Base-by-base conservation (phyloP, 2,113 vertebrate genomes). In the Meles meles region DNA sequence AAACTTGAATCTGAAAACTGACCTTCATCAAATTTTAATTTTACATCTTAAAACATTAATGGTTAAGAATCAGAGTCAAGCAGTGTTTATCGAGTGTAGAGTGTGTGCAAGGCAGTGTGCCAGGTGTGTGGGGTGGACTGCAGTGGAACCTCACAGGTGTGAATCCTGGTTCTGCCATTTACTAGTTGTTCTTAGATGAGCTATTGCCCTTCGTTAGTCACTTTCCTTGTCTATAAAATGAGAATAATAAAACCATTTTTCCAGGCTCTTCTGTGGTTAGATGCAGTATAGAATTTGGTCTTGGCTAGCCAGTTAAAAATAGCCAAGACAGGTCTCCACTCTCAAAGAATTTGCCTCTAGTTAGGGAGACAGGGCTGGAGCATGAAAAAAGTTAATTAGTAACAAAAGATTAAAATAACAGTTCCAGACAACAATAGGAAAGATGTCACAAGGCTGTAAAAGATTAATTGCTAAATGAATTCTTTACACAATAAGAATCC, bases 391-490 rank as follows among this genome's bases (percentile, higher is more conserved):
- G 84, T 94, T 97, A 98, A 97, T 97, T 97, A 96, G 95, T 84
- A 97, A 97, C 83, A 90, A 96, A 98, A 97, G 95, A 98, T 97
- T 96, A 93, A 97, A 97, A 97, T 97, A 97, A 89, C 95, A 93
- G 87, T 97, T 87, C 55, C 63, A 88, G 89, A 94, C 87, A 96
- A 97, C 87, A 97, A 96, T 97, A 83, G 83, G 42, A 93, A 97
- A 94, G 79, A 88, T 86, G 89, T 96, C 95, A 85, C 57, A 61
- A 72, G 85, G 67, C 84, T 94, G 67, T 84, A 47, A 79, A 82
- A 69, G 85, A 96, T 85, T 93, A 97, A 90, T 97, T 97, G 85
- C 90, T 87, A 97, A 88, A 94, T 93, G 92, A 98, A 81, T 96
- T 89, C 80, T 98, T 86, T 96, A 72, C 42, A 95, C 77, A 96